phyloP scores from a whole-genome alignment of 2,888 invertebrate species.

The Nemoura dubitans region DNA sequence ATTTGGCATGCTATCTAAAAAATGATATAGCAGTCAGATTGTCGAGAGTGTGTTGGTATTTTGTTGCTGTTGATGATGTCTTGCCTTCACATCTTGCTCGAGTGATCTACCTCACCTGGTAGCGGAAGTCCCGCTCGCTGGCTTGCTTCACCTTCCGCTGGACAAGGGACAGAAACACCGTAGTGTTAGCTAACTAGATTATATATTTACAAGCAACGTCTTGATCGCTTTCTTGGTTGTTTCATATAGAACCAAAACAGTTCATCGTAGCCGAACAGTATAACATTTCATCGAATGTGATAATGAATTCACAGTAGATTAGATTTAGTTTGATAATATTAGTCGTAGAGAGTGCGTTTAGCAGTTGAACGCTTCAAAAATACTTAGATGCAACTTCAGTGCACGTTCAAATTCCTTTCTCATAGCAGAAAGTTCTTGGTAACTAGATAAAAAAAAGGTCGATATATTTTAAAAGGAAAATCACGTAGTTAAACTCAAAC shows the following conservation, averaged over 20 bases:
- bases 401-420: too few relatives aligned
- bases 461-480: too few relatives aligned
- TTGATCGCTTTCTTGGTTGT: neutral
- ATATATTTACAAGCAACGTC: slow-evolving; percentile 27
- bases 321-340: neutral
- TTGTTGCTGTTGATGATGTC: neutral
- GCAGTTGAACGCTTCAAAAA: too few relatives aligned
- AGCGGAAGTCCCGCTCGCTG: slow-evolving; percentile 90
- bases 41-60: neutral
- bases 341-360: too few relatives aligned
- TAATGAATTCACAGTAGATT: neutral
- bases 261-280: slow-evolving; percentile 14
- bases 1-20: slow-evolving; percentile 22
- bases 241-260: slow-evolving; percentile 21
- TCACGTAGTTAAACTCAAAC: too few relatives aligned
- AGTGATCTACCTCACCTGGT: slow-evolving; percentile 74
- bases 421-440: too few relatives aligned
- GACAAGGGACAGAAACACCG: slow-evolving; percentile 54
- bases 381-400: too few relatives aligned
- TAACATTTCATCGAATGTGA: slow-evolving; percentile 13
- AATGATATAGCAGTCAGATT: neutral
- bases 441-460: too few relatives aligned
- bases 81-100: neutral
- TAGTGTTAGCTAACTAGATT: slow-evolving; percentile 44
- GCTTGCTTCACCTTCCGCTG: slow-evolving; percentile 95